phyloP scores from a whole-genome alignment of 2,113 vertebrate genomes.

The Hemichromis elongatus region DNA sequence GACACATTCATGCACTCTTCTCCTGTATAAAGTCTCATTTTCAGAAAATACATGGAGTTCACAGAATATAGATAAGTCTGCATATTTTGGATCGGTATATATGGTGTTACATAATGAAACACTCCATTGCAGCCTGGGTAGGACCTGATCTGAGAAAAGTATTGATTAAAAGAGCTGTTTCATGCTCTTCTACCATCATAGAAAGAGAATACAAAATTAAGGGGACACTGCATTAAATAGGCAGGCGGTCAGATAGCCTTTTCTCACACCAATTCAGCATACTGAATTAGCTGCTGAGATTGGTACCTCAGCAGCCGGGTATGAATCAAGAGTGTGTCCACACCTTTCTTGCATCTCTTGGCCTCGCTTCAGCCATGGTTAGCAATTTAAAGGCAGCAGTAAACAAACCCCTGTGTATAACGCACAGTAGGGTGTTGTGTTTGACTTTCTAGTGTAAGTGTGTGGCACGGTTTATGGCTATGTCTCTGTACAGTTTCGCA shows the following conservation, averaged over 20 bases:
- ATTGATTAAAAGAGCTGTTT: neutral
- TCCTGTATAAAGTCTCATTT: neutral
- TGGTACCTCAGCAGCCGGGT: neutral
- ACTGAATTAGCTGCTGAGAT: neutral
- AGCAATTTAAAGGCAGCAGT: constrained; percentile 21
- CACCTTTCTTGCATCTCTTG: neutral
- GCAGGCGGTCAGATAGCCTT: neutral
- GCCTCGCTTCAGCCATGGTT: neutral
- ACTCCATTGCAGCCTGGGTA: neutral
- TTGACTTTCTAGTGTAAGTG: constrained; percentile 8
- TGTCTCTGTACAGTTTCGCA: constrained; percentile 1
- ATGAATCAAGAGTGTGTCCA: neutral
- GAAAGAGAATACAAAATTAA: neutral
- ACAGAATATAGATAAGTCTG: neutral
- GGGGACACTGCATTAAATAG: neutral
- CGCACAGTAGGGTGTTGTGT: constrained; percentile 16
- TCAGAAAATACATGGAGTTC: neutral
- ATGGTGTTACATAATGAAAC: neutral
- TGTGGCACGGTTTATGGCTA: neutral
- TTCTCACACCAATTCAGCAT: neutral
- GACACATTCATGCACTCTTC: neutral
- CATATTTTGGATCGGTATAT: neutral
- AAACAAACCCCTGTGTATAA: constrained; percentile 18
- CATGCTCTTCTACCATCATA: neutral
- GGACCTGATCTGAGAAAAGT: neutral